Base-by-base conservation (phyloP, 2,113 vertebrate species). In the Chrysemys picta region DNA sequence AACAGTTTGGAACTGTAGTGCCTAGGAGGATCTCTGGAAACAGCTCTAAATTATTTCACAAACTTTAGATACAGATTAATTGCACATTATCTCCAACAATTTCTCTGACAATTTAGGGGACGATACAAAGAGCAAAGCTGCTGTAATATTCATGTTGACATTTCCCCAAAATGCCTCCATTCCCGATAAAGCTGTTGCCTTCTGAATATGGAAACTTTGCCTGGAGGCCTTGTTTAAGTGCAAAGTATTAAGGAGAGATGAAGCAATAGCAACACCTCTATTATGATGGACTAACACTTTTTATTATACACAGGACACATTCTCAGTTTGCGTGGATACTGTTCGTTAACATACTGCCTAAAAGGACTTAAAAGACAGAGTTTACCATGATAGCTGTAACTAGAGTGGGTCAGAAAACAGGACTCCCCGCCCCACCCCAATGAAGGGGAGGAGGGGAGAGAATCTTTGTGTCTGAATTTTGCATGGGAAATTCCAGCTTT, bases 171-270 rank as follows among this genome's bases (percentile, higher is more conserved):
- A 96, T 87, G 88, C 91, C 1, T 56, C 82, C 42, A 69, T 96
- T 79, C 86, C 84, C 16, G 82, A 57, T 93, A 88, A 89, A 96
- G 90, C 83, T 42, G 0, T 57, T 82, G 85, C 27, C 90, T 95
- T 81, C 96, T 93, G 88, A 96, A 96, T 96, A 96, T 94, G 93
- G 93, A 96, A 96, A 91, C 69, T 69, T 79, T 89, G 89, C 93
- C 92, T 80, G 82, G n/a, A 94, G 96, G 91, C 91, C 96, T 54
- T 90, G 86, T 93, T 94, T 80, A 38, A 95, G 72, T 8, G 1
- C 50, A 29, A 27, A 1, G 11, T 65, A 75, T 81, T 93, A n/a
- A 90, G 91, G 54, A 79, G 76, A 96, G 80, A 88, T 90, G 89
- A 88, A 90, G 82, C 3, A 0, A 92, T 76, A 92, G 93, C 35